A percentile compares a stretch with the other conserved stretches of the same genome.
These are phyloP conservation scores for Apotomis capreana DNA, from an alignment of 2,888 invertebrate species.

Conservation along the genomic window DNA sequence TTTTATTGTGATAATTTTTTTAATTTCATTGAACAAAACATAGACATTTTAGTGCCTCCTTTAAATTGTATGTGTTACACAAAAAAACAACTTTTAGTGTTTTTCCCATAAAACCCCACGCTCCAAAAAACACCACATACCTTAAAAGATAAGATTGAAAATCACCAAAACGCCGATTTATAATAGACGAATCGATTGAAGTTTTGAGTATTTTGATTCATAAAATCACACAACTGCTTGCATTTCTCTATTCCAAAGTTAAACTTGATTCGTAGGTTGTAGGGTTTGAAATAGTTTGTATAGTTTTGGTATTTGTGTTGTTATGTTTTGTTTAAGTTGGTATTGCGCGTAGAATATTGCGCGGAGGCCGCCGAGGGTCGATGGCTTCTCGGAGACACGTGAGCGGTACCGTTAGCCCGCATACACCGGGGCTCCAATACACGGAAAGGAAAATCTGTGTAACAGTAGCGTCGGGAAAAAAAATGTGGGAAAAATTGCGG, in stretches of 20 bases:
- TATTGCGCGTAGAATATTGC: slow-evolving; percentile 79
- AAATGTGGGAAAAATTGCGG: slow-evolving; percentile 32
- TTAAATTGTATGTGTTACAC: background rate
- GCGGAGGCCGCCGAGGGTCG: slow-evolving; percentile 81
- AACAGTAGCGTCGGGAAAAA: slow-evolving; percentile 61
- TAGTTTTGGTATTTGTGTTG: slow-evolving; percentile 44
- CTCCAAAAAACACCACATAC: background rate
- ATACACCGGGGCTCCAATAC: slow-evolving; percentile 70
- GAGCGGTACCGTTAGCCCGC: slow-evolving; percentile 78
- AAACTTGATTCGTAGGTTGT: background rate
- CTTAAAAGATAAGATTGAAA: slow-evolving; percentile 51
- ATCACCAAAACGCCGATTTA: slow-evolving; percentile 51
- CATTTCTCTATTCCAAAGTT: background rate
- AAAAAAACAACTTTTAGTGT: background rate
- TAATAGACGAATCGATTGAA: slow-evolving; percentile 62
- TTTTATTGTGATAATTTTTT: no score
- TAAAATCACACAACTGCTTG: slow-evolving; percentile 9
- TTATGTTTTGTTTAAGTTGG: slow-evolving; percentile 48
- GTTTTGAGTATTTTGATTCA: slow-evolving; percentile 48
- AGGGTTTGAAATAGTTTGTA: slow-evolving; percentile 45
- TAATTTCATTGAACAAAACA: background rate
- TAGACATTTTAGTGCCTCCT: background rate
- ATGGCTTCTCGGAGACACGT: slow-evolving; percentile 80
- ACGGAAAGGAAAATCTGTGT: slow-evolving; percentile 74
- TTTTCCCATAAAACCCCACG: background rate